phyloP scores from a whole-genome alignment of 2,888 invertebrate genomes.

The Silvanus unidentatus region DNA sequence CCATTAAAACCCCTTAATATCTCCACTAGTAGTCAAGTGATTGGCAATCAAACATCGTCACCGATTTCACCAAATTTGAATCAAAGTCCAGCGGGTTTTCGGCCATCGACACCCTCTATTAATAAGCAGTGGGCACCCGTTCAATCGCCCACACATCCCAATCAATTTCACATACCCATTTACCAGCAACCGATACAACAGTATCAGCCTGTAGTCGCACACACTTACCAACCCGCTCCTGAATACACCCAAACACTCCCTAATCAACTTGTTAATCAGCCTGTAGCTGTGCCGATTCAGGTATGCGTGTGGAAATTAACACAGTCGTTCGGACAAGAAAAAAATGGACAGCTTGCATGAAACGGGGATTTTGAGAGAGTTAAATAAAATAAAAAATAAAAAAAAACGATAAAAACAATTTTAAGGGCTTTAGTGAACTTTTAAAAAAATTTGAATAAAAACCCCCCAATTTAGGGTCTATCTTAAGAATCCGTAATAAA shows the following conservation, averaged over 20 bases:
- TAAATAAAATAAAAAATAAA: no score
- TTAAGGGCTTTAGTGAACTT: no score
- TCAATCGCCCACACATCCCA: constrained; percentile 39
- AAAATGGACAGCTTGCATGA: no score
- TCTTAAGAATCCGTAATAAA: no score
- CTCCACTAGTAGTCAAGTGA: constrained; percentile 26
- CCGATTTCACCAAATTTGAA: constrained; percentile 45
- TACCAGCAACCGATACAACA: constrained; percentile 16
- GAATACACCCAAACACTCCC: constrained; percentile 17
- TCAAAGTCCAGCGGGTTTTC: constrained; percentile 31
- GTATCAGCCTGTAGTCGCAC: constrained; percentile 12
- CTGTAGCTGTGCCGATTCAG: constrained; percentile 11
- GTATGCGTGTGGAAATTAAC: constrained; percentile 11
- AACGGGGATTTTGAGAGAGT: no score
- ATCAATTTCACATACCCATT: constrained; percentile 8
- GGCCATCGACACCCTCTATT: constrained; percentile 36
- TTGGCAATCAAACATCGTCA: constrained; percentile 18
- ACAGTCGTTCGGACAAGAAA: no score
- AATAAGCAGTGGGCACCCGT: constrained; percentile 47
- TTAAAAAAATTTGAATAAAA: no score
- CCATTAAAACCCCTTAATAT: constrained; percentile 31
- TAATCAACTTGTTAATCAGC: constrained; percentile 10
- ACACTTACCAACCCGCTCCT: constrained; percentile 16
- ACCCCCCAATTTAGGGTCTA: no score
- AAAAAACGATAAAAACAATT: no score